Evolutionary conservation across 2,888 invertebrate genomes (phyloP), one percentile per base, ranked within the genome.

Genomic region (Melanchra persicariae): DNA sequence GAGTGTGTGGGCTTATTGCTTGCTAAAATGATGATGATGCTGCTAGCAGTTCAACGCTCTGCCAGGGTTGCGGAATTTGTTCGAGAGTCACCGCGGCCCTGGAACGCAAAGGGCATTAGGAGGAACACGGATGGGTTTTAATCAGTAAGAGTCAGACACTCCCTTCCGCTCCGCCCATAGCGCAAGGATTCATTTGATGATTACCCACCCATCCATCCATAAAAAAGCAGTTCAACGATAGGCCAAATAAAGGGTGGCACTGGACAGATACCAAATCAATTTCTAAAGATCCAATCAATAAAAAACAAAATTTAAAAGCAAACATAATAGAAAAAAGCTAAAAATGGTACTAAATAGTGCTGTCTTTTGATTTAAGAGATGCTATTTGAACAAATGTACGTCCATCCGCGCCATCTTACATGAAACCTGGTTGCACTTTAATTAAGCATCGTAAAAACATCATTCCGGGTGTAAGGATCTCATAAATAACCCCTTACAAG

Each of bases 401-500:
- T 47, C n/a, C 9, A 79, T 22, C 30, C 17, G 51, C 51, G 26
- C 7, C 34, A 76, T 22, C 12, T 22, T 6, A 22, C 24, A 79
- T 40, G 22, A 57, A 61, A 45, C 57, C 81, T 63, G 79, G 34
- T 49, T 52, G 60, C 22, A 43, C 79, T 54, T 72, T 79, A 80
- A 80, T 74, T 34, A 76, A 76, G 37, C 24, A 62, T 77, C 70
- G 45, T 77, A 40, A 81, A 77, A 24, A 2, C 43, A 62, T 77
- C 70, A 82, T 71, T 64, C 61, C 55, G 73, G 61, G 61, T 65
- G 49, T 54, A 52, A 72, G 61, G 52, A 79, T 60, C 79, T 55
- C 65, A 79, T 79, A 79, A 79, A 83, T 82, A 72, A 66, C 58
- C 26, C 59, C 59, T 61, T 71, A 66, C 62, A 73, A 66, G 65